Conservation (phyloP, 1,140 invertebrate genomes). For the Ephestia elutella region DNA sequence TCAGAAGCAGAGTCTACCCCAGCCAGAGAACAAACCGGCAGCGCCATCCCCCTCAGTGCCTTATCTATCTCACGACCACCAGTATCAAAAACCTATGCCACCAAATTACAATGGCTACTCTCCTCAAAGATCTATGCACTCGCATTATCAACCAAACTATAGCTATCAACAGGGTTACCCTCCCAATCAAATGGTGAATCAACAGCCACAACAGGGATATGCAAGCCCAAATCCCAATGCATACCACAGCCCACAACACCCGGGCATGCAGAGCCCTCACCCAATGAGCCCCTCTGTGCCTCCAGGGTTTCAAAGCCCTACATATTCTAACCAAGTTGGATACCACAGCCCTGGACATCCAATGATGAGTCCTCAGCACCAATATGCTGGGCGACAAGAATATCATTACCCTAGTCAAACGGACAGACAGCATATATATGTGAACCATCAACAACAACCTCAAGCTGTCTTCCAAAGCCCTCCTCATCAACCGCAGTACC, state of each 20-base stretch:
- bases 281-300: conserved; percentile 45
- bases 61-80: conserved; percentile 66
- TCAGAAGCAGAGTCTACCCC: conserved; percentile 50
- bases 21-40: conserved; percentile 37
- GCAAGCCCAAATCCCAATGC: conserved; percentile 48
- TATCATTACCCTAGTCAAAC: conserved; percentile 51
- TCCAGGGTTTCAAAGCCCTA: conserved; percentile 58
- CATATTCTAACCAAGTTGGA: conserved; percentile 55
- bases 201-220: conserved; percentile 42
- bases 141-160: conserved; percentile 59
- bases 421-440: conserved; percentile 56
- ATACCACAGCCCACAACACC: conserved; percentile 63
- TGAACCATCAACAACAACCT: conserved; percentile 52
- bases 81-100: conserved; percentile 63
- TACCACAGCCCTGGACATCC: conserved; percentile 61
- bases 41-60: conserved; percentile 39
- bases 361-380: conserved; percentile 61
- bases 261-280: conserved; percentile 54
- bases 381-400: conserved; percentile 46
- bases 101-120: conserved; percentile 59
- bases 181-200: conserved; percentile 48
- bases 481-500: conserved; percentile 59
- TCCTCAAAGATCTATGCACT: conserved; percentile 50
- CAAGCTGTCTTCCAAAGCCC: conserved; percentile 56
- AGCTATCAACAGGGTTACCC: conserved; percentile 54